These are phyloP conservation scores for Bovichtus variegatus DNA, from an alignment of 2,797 vertebrate species.

Conservation along the genomic window DNA sequence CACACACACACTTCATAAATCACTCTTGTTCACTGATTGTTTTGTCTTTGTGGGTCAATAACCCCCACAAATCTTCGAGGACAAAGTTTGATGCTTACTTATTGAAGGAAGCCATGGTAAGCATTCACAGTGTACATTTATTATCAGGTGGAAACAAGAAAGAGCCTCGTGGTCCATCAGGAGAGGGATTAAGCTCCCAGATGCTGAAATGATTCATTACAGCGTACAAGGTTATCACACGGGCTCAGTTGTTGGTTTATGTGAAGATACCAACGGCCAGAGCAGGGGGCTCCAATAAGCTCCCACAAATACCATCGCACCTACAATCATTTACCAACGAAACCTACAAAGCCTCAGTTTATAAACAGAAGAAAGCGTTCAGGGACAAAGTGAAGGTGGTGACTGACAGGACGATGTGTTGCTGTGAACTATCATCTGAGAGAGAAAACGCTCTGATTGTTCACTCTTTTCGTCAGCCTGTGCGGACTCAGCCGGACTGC, in stretches of 20 bases:
- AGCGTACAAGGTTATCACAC: constrained; percentile 47
- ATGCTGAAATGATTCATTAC: constrained; percentile 47
- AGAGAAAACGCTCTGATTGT: neutral
- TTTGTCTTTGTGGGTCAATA: constrained; percentile 55
- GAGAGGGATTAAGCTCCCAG: constrained; percentile 51
- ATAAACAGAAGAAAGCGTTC: constrained; percentile 23
- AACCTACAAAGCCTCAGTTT: constrained; percentile 26
- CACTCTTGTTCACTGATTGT: constrained; percentile 34
- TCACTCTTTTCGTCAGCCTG: too few species aligned
- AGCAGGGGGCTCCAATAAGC: constrained; percentile 46
- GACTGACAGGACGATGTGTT: constrained; percentile 5
- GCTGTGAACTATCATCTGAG: neutral
- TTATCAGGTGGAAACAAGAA: constrained; percentile 32
- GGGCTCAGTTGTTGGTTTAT: constrained; percentile 42
- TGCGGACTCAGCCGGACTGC: too few species aligned
- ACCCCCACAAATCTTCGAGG: constrained; percentile 28
- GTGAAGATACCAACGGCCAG: constrained; percentile 28
- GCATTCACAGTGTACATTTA: constrained; percentile 26
- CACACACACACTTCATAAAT: constrained; percentile 24
- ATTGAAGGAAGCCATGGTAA: constrained; percentile 10
- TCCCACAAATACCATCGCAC: constrained; percentile 46
- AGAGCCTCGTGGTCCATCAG: constrained; percentile 49
- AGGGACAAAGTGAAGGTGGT: constrained; percentile 15
- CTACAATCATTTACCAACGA: constrained; percentile 45
- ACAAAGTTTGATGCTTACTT: constrained; percentile 9